Percentiles rank a stretch among this genome's conserved stretches.
Conservation (phyloP, 2,888 invertebrate species). For the Cephus sareptanus region DNA sequence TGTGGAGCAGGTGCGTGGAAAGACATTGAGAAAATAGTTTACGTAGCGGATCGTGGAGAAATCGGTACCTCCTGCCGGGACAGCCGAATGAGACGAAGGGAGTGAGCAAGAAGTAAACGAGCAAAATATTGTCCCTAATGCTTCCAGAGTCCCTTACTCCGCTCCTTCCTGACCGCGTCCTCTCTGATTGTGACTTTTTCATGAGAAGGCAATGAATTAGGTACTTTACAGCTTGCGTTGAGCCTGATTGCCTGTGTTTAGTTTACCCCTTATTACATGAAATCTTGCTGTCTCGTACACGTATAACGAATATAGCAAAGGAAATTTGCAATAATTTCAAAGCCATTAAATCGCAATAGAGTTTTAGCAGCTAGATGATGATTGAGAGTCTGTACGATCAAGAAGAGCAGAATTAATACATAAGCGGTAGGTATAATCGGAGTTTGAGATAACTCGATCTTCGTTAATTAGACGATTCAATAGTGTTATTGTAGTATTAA, state of each 20-base stretch:
- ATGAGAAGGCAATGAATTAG: background rate
- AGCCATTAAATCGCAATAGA: background rate
- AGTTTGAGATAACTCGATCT: no score
- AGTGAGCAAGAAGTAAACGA: background rate
- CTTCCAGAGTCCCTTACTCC: background rate
- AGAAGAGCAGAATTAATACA: background rate
- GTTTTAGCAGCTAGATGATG: background rate
- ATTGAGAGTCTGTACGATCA: no score
- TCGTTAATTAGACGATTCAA: background rate
- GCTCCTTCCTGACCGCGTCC: background rate
- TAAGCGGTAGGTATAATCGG: background rate
- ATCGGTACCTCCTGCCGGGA: background rate
- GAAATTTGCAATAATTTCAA: background rate
- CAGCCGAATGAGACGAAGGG: slow-evolving; percentile 7
- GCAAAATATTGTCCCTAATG: background rate
- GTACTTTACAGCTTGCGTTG: background rate
- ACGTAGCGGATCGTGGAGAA: background rate
- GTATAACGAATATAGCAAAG: background rate
- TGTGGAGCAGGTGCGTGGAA: background rate
- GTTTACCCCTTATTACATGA: background rate
- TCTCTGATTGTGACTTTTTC: background rate
- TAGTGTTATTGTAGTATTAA: background rate
- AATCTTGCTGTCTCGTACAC: background rate
- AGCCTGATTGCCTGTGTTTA: background rate
- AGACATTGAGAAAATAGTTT: slow-evolving; percentile 4